phyloP scores from a whole-genome alignment of 2,113 vertebrate species.

The Acanthochromis polyacanthus region DNA sequence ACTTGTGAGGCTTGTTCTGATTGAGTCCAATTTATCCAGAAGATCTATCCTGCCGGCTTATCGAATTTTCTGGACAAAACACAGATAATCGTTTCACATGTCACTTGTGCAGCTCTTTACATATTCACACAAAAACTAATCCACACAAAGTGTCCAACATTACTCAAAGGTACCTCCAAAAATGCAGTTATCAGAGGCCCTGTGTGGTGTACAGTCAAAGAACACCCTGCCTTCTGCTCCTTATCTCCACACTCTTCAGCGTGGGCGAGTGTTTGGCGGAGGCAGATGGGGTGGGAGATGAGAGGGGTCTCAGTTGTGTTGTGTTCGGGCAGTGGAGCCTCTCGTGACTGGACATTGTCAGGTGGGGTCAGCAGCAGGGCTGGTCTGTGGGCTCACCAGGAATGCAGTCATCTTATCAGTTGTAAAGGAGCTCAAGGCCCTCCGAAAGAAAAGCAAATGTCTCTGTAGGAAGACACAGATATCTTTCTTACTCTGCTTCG shows the following conservation, averaged over 20 bases:
- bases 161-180: slow-evolving; percentile 63
- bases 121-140: slow-evolving; percentile 68
- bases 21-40: no score
- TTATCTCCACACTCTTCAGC: slow-evolving; percentile 72
- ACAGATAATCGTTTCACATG: slow-evolving; percentile 22
- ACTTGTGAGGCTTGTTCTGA: background rate
- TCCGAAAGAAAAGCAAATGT: slow-evolving; percentile 73
- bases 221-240: slow-evolving; percentile 61
- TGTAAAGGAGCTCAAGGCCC: slow-evolving; percentile 54
- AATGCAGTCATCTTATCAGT: slow-evolving; percentile 85
- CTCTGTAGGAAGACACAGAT: slow-evolving; percentile 51
- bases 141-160: slow-evolving; percentile 67
- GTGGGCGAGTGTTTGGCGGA: slow-evolving; percentile 65
- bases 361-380: slow-evolving; percentile 78
- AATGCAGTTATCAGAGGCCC: slow-evolving; percentile 66
- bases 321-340: slow-evolving; percentile 58
- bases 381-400: slow-evolving; percentile 64
- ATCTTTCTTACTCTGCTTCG: slow-evolving; percentile 48
- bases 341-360: slow-evolving; percentile 82
- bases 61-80: slow-evolving; percentile 32
- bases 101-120: slow-evolving; percentile 41
- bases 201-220: slow-evolving; percentile 63
- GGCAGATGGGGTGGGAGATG: slow-evolving; percentile 53
- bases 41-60: background rate
- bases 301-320: slow-evolving; percentile 33